These are phyloP conservation scores for Thamnophis sirtalis DNA, from an alignment of 2,113 vertebrate species.

Conservation along the genomic window DNA sequence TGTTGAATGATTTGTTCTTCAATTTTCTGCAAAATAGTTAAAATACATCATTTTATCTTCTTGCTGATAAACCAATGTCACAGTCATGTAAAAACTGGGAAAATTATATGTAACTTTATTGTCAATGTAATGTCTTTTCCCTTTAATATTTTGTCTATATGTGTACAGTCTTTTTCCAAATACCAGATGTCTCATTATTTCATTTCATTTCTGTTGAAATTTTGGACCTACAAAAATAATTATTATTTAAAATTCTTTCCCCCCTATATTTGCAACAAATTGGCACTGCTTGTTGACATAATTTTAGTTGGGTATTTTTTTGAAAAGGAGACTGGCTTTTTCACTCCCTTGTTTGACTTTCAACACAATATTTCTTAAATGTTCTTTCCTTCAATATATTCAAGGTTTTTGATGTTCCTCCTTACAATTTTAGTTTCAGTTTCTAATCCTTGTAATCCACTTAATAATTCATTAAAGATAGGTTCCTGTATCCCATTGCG, in stretches of 20 bases:
- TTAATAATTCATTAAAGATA: not conserved
- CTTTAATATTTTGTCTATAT: not conserved
- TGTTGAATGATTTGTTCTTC: not conserved
- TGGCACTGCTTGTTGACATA: not conserved
- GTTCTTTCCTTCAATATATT: not conserved
- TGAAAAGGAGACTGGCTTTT: not conserved
- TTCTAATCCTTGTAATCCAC: not conserved
- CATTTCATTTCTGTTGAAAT: not conserved
- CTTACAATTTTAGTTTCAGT: not conserved
- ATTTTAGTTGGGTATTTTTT: not conserved
- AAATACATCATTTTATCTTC: not conserved
- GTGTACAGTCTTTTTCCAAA: not conserved
- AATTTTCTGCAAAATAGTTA: not conserved
- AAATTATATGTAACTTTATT: not conserved
- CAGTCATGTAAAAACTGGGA: not conserved
- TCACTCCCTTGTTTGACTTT: not conserved
- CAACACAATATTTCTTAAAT: not conserved
- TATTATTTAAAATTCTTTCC: not conserved
- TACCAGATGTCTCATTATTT: not conserved
- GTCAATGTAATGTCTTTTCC: not conserved
- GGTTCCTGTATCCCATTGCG: not conserved
- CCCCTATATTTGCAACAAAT: not conserved
- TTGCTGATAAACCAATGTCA: not conserved
- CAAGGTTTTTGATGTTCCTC: not conserved
- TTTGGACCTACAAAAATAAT: not conserved